Evolutionary conservation across 1,140 invertebrate species (phyloP), one percentile per base, ranked within the genome.

Genomic region (Anadara kagoshimensis): DNA sequence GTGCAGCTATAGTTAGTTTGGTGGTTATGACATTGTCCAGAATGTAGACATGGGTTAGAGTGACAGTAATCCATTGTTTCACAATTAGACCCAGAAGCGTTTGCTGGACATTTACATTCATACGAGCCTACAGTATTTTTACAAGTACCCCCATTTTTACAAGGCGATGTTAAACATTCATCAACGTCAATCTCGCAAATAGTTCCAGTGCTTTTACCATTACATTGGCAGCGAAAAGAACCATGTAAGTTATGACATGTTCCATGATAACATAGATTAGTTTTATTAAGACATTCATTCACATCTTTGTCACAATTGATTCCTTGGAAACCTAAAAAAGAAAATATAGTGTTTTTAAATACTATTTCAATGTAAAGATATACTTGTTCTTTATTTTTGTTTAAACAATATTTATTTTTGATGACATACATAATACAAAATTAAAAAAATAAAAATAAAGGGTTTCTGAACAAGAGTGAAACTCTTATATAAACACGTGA

Each of bases 221-320:
- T 92, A 88, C 97, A 98, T 18, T 93, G 93, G 85, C 97, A 98
- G 22, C 94, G 95, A 87, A 96, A 98, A 20, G 94, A 57, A 86
- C 98, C 98, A 82, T 0, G 93, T 94, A 92, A 92, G 73, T 92
- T 91, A 1, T 91, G 68, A 11, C 91, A 91, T 74, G 94, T 92
- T 0, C 92, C 90, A 88, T 95, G 97, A 22, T 36, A 36, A 7
- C 29, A 36, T 7, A 36, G 7, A 36, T 36, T 2, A 3, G 29
- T 36, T 36, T 36, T 36, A 36, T 36, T 2, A 36, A 3, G 29
- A 36, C 29, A 36, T 36, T 36, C 29, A 36, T 36, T 36, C 29
- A 36, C 29, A 36, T 36, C 29, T 2, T 3, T 2, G 29, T 36
- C 29, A 7, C 29, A 36, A 36, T 36, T 36, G 29, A 3, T 36